Percentiles rank a stretch among this genome's conserved stretches.
Conservation (phyloP, 2,888 invertebrate species). For the Eurois occulta region DNA sequence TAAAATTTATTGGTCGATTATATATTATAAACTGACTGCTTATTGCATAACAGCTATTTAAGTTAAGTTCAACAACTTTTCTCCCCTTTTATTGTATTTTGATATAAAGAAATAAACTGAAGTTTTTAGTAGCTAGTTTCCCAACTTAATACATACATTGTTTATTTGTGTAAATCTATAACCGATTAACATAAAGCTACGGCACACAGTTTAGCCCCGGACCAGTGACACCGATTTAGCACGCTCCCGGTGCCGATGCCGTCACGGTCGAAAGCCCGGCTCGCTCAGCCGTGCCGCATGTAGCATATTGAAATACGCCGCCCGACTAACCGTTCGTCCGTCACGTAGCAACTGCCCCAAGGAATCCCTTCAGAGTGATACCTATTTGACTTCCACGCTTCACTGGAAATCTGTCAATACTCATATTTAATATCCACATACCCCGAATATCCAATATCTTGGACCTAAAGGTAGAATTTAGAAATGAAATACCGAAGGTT, state of each 20-base stretch:
- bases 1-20: constrained; percentile 42
- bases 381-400: constrained; percentile 83
- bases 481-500: constrained; percentile 55
- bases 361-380: constrained; percentile 82
- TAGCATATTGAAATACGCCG: constrained; percentile 87
- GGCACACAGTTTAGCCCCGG: constrained; percentile 64
- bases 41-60: neutral
- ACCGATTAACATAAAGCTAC: constrained; percentile 47
- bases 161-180: neutral
- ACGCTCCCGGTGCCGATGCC: constrained; percentile 72
- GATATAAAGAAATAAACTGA: neutral
- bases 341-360: constrained; percentile 81
- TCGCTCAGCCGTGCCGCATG: constrained; percentile 79
- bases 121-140: neutral
- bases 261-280: constrained; percentile 79
- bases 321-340: constrained; percentile 81
- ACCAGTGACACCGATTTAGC: constrained; percentile 80
- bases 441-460: constrained; percentile 64
- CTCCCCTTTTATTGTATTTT: neutral
- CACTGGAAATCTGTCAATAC: constrained; percentile 81
- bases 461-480: constrained; percentile 60
- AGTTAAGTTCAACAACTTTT: neutral
- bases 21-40: constrained; percentile 9
- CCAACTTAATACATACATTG: constrained; percentile 10
- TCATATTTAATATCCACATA: constrained; percentile 74